phyloP scores from a whole-genome alignment of 64 coral and sea anemone genomes.

The Astreopora myriophthalma region DNA sequence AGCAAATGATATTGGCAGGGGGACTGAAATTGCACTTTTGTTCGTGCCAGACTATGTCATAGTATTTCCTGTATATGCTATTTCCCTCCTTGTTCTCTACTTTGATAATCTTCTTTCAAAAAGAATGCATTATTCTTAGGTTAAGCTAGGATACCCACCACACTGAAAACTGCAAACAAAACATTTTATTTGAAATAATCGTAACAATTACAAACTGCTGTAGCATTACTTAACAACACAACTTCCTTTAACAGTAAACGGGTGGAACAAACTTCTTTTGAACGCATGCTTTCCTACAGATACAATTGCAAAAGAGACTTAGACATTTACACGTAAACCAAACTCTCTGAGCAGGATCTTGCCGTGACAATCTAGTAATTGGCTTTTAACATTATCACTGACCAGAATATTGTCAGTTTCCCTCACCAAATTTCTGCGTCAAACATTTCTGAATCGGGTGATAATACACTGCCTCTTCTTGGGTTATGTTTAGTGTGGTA shows the following conservation, averaged over 20 bases:
- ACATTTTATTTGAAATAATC: background rate
- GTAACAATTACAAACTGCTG: background rate
- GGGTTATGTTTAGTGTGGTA: constrained; percentile 14
- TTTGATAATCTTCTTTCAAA: background rate
- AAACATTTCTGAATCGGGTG: constrained; percentile 8
- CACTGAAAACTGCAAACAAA: background rate
- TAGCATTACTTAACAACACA: background rate
- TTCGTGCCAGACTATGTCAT: background rate
- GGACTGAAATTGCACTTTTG: background rate
- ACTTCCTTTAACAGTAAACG: background rate
- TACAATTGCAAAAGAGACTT: background rate
- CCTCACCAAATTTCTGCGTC: background rate
- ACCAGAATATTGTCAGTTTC: constrained; percentile 27
- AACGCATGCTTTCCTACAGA: background rate
- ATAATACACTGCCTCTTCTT: constrained; percentile 4
- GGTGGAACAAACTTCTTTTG: background rate
- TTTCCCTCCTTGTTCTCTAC: background rate
- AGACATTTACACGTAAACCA: background rate
- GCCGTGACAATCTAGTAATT: background rate
- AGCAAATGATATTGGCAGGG: background rate
- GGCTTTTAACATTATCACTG: background rate
- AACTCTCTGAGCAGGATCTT: constrained; percentile 34
- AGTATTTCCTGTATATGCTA: background rate
- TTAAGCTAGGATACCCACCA: background rate
- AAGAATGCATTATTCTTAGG: background rate